Evolutionary conservation across 2,797 vertebrate species (phyloP).

Genomic region (Hoplostethus atlanticus): DNA sequence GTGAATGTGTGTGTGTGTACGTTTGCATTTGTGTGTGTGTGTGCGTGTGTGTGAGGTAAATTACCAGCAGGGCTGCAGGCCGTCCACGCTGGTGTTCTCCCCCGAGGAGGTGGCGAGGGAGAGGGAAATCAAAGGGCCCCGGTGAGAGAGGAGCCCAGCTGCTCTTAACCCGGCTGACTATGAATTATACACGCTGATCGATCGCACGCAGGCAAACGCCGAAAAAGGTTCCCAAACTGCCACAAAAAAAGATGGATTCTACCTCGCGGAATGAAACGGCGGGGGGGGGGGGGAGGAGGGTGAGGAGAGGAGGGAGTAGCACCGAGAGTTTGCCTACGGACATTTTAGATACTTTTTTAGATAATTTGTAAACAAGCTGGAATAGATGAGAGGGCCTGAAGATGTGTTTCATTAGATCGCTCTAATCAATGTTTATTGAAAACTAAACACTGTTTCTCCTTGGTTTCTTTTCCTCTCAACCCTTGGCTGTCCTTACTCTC

Average conservation of each 20-base stretch:
- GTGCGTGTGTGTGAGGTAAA: slow-evolving; percentile 50
- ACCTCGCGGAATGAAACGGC: slow-evolving; percentile 47
- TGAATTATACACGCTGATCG: slow-evolving; percentile 85
- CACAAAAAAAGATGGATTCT: slow-evolving; percentile 73
- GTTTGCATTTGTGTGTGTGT: slow-evolving; percentile 8
- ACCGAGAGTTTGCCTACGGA: slow-evolving; percentile 38
- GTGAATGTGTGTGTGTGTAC: slow-evolving; percentile 1
- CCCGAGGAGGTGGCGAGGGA: slow-evolving; percentile 50
- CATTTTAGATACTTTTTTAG: slow-evolving; percentile 39
- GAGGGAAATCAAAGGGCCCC: slow-evolving; percentile 70
- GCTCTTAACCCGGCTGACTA: slow-evolving; percentile 72
- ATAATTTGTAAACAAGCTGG: slow-evolving; percentile 37
- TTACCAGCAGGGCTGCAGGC: slow-evolving; percentile 56
- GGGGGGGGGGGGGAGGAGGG: neutral
- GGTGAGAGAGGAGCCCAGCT: slow-evolving; percentile 55
- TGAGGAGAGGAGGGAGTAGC: slow-evolving; percentile 17
- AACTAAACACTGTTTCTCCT: neutral
- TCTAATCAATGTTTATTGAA: neutral
- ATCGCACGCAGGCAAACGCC: slow-evolving; percentile 75
- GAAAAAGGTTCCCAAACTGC: slow-evolving; percentile 72
- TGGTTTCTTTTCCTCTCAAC: no score
- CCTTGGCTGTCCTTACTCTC: no score
- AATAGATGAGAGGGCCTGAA: slow-evolving; percentile 13
- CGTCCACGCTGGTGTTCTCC: slow-evolving; percentile 31
- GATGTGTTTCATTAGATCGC: slow-evolving; percentile 11